Percentiles rank a stretch among this genome's conserved stretches.
Evolutionary conservation across 2,888 invertebrate species (phyloP).

Genomic region (Leptura quadrifasciata): DNA sequence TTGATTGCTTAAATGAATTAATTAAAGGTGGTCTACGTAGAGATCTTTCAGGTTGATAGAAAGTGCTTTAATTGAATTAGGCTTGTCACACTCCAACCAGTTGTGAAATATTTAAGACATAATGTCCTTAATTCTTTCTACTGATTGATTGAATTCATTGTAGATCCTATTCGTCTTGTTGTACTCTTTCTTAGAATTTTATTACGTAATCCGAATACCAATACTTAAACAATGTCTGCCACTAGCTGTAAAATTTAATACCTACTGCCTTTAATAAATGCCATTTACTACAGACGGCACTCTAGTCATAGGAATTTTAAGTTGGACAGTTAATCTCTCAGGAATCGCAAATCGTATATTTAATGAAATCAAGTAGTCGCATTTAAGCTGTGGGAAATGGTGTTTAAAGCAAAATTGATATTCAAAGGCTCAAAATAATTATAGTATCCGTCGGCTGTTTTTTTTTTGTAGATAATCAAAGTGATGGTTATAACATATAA

Average conservation of each 20-base stretch:
- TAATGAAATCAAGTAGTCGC: no score
- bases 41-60: constrained; percentile 42
- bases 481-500: no score
- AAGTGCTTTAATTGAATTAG: constrained; percentile 34
- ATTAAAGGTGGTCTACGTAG: constrained; percentile 49
- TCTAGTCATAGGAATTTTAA: neutral
- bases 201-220: neutral
- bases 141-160: neutral
- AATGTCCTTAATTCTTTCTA: neutral
- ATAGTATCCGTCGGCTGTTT: no score
- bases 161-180: neutral
- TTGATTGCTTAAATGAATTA: constrained; percentile 51
- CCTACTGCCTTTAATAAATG: neutral
- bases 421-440: no score
- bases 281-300: neutral
- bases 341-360: no score
- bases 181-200: neutral
- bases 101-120: constrained; percentile 8
- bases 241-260: neutral
- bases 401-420: no score
- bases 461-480: no score
- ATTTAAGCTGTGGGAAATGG: no score
- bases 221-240: neutral
- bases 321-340: neutral
- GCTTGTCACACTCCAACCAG: constrained; percentile 12